phyloP scores from a whole-genome alignment of 2,888 invertebrate genomes.

The Philhelius pedissequus region DNA sequence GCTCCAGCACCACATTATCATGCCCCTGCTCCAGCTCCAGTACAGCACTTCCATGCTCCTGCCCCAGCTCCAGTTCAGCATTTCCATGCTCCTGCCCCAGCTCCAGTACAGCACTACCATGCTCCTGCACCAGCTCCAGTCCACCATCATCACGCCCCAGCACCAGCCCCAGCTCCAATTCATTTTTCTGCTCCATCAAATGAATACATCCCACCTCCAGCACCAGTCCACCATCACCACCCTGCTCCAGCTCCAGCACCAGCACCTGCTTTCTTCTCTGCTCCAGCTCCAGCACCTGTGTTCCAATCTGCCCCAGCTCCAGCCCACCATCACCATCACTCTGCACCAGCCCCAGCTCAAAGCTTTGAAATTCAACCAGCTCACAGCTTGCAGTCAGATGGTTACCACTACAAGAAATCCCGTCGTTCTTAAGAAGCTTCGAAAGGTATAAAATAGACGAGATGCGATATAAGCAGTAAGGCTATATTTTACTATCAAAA shows the following conservation, averaged over 20 bases:
- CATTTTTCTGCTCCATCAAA: not conserved
- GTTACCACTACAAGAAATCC: slow-evolving; percentile 54
- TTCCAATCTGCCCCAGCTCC: slow-evolving; percentile 10
- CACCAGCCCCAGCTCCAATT: not conserved
- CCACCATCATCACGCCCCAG: slow-evolving; percentile 1
- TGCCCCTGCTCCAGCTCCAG: not conserved
- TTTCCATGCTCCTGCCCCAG: slow-evolving; percentile 1
- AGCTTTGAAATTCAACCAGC: slow-evolving; percentile 39
- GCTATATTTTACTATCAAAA: slow-evolving; percentile 13
- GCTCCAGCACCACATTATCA: not conserved
- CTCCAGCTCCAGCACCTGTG: slow-evolving; percentile 2
- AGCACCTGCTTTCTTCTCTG: not conserved
- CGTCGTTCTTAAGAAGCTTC: slow-evolving; percentile 34
- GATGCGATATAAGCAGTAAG: not conserved
- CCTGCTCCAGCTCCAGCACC: slow-evolving; percentile 28
- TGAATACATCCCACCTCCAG: slow-evolving; percentile 48
- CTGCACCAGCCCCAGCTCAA: not conserved
- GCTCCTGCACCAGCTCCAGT: not conserved
- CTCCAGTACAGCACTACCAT: not conserved
- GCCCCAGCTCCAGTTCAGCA: slow-evolving; percentile 11
- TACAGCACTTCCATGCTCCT: not conserved
- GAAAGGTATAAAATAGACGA: not conserved
- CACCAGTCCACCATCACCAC: slow-evolving; percentile 30
- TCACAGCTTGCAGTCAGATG: slow-evolving; percentile 45
- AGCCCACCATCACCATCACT: not conserved